Base-by-base conservation (phyloP, 1,140 invertebrate species). In the Drosophila tropicalis region DNA sequence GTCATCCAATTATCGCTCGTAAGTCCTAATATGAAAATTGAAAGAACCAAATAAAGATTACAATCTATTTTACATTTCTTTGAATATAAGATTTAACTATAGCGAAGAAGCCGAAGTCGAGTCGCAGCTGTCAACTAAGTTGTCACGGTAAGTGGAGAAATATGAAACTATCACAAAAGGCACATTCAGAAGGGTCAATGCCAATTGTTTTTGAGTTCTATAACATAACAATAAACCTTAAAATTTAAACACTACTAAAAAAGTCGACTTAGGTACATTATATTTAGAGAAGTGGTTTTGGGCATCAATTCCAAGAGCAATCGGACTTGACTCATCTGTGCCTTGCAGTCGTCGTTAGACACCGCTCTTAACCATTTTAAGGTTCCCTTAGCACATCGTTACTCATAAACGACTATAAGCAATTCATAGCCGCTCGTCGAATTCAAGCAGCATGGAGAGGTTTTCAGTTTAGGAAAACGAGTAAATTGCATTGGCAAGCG, bases 371-470 rank as follows among this genome's bases (percentile, higher is more conserved):
- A 10, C 15, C 5, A 5, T 19, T 34, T 13, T 1, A 6, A 3
- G 29, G 5, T 1, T 1, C 9, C 6, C 12, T 0, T 1, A 83
- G 83, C 29, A 81, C 68, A 7, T 17, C 57, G 5, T n/a, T 65
- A 7, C 32, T 65, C 0, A 1, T 90, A 2, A n/a, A 62, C 6
- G 86, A 90, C 15, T 68, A 83, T 60, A 65, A 74, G 15, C 67
- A 83, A 55, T 90, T 90, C 10, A 39, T 68, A 6, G 85, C 85
- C 0, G 81, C 86, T 3, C 73, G 81, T 3, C 62, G 60, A 4
- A 83, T 90, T 9, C 86, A 90, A 51, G 3, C 65, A 19, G 0
- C 13, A 1, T 72, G 74, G 47, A 81, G 86, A 0, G 74, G 68
- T 3, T n/a, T 41, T 29, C 47, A 51, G 6, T 7, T 4, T 3